These are phyloP conservation scores for Octodon degus DNA, from an alignment of 2,113 vertebrate genomes.

Conservation along the genomic window DNA sequence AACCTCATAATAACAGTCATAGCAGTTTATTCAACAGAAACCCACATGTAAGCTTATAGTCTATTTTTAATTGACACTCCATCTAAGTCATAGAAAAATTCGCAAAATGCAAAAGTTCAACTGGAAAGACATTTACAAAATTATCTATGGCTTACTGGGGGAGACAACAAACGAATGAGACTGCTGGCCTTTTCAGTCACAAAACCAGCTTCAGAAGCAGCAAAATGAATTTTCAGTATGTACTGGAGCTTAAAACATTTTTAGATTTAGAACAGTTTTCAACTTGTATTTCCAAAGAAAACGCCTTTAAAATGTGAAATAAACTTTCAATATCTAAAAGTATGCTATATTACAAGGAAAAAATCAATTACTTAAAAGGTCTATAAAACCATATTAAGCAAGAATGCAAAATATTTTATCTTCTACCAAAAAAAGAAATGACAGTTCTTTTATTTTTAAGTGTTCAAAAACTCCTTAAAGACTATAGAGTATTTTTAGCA, in stretches of 20 bases:
- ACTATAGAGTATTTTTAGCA: conserved; percentile 34
- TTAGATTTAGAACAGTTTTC: conserved; percentile 29
- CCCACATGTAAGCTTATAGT: conserved; percentile 65
- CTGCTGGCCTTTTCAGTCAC: conserved; percentile 19
- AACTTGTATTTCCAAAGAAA: conserved; percentile 25
- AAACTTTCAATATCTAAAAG: conserved; percentile 45
- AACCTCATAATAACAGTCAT: conserved; percentile 75
- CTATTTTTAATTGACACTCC: conserved; percentile 82
- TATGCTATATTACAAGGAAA: conserved; percentile 1
- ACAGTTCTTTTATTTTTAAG: conserved; percentile 44
- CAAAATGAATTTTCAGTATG: conserved; percentile 43
- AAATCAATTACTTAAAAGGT: conserved; percentile 32
- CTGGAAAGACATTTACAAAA: conserved; percentile 80
- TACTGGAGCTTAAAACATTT: background rate
- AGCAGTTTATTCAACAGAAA: conserved; percentile 76
- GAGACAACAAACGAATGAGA: conserved; percentile 60
- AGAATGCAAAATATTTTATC: background rate
- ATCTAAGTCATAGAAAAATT: conserved; percentile 74
- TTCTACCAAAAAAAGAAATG: conserved; percentile 58
- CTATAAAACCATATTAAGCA: background rate
- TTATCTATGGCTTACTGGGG: conserved; percentile 69
- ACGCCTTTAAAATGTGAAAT: conserved; percentile 46
- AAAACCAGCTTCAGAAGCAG: background rate
- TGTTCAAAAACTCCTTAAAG: conserved; percentile 46
- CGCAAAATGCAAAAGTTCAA: conserved; percentile 65